phyloP scores from a whole-genome alignment of 2,888 invertebrate genomes.

The Protophormia terraenovae region DNA sequence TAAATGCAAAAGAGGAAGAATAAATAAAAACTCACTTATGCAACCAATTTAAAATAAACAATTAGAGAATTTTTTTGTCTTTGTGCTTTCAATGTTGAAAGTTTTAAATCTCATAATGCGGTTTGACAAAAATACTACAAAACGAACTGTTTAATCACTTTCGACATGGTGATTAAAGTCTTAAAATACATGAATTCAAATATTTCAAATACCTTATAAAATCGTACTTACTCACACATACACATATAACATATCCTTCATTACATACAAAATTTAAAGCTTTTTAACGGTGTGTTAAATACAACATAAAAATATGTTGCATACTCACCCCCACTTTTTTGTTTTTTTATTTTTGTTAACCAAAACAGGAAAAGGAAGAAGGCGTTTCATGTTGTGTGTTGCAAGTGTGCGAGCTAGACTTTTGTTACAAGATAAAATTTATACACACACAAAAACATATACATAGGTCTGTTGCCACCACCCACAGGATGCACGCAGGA shows the following conservation, averaged over 20 bases:
- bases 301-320: conserved; percentile 59
- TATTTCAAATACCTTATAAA: conserved; percentile 17
- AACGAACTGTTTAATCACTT: conserved; percentile 78
- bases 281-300: conserved; percentile 66
- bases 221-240: conserved; percentile 20
- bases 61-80: conserved; percentile 19
- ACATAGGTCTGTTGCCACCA: conserved; percentile 63
- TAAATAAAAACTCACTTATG: conserved; percentile 28
- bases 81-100: not conserved
- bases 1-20: not conserved
- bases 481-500: conserved; percentile 77
- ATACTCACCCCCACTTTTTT: conserved; percentile 51
- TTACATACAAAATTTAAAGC: conserved; percentile 29
- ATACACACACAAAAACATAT: conserved; percentile 29
- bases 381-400: conserved; percentile 61
- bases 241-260: not conserved
- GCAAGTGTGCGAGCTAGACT: conserved; percentile 54
- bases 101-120: conserved; percentile 42
- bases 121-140: conserved; percentile 8
- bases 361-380: conserved; percentile 61
- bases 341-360: conserved; percentile 3
- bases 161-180: conserved; percentile 81
- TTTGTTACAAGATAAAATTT: conserved; percentile 51
- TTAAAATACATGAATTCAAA: conserved; percentile 71
- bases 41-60: conserved; percentile 49